A percentile compares a stretch with the other conserved stretches of the same genome.
phyloP scores from a whole-genome alignment of 1,140 invertebrate species.

The Cataglyphis hispanica region DNA sequence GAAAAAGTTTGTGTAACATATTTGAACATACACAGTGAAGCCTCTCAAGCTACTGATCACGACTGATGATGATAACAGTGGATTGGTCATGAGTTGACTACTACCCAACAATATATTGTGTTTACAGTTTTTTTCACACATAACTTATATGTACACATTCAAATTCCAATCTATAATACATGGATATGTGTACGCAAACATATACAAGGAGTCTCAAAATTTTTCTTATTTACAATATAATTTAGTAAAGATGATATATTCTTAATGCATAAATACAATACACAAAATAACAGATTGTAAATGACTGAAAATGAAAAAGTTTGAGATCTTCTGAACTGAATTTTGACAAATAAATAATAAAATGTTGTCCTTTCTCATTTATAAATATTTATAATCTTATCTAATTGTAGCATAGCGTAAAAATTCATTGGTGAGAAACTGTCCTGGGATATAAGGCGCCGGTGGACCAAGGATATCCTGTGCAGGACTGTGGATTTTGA shows the following conservation, averaged over 20 bases:
- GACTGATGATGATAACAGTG: background rate
- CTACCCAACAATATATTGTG: slow-evolving; percentile 3
- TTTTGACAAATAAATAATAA: slow-evolving; percentile 31
- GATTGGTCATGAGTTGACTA: background rate
- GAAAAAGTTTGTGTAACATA: slow-evolving; percentile 32
- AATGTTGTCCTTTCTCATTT: slow-evolving; percentile 35
- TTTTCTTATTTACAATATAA: background rate
- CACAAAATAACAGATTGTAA: background rate
- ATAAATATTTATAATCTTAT: slow-evolving; percentile 87
- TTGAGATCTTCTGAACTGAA: background rate
- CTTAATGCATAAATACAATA: background rate
- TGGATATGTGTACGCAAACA: background rate
- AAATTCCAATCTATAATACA: slow-evolving; percentile 18
- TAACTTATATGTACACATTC: background rate
- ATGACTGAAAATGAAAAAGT: background rate
- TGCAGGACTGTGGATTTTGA: slow-evolving; percentile 97
- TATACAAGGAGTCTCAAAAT: background rate
- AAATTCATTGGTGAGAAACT: slow-evolving; percentile 94
- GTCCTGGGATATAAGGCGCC: slow-evolving; percentile 90
- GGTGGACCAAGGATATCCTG: slow-evolving; percentile 91
- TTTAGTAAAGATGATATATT: background rate
- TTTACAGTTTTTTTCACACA: slow-evolving; percentile 70
- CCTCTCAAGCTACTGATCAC: background rate
- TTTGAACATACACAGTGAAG: background rate
- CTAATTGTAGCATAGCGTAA: slow-evolving; percentile 93